Percentiles rank a stretch among this genome's conserved stretches.
Evolutionary conservation across 1,140 invertebrate genomes (phyloP).

Genomic region (Zaprionus africanus): DNA sequence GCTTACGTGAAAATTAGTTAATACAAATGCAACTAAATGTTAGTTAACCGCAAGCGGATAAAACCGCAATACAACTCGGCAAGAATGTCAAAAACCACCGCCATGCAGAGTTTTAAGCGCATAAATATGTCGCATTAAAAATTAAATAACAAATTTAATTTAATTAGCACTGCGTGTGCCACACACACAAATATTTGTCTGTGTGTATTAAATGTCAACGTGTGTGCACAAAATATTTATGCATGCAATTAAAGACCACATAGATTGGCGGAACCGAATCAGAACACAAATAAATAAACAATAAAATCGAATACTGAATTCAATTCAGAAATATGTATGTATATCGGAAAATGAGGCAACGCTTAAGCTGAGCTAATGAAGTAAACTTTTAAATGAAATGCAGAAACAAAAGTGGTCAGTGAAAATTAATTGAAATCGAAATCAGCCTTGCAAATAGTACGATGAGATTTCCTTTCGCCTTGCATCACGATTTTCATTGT

Average conservation of each 20-base stretch:
- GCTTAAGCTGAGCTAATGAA: slow-evolving; percentile 2
- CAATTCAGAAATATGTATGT: not conserved
- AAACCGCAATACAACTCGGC: slow-evolving; percentile 48
- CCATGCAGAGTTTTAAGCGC: slow-evolving; percentile 42
- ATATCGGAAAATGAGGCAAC: not conserved
- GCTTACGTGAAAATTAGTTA: slow-evolving; percentile 44
- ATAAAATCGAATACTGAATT: slow-evolving; percentile 4
- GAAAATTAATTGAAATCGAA: slow-evolving; percentile 27
- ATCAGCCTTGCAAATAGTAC: slow-evolving; percentile 14
- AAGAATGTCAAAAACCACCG: slow-evolving; percentile 26
- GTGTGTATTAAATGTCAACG: not conserved
- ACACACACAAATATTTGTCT: not conserved
- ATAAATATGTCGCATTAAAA: slow-evolving; percentile 60
- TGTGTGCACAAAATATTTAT: slow-evolving; percentile 32
- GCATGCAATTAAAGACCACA: slow-evolving; percentile 40
- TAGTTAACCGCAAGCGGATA: slow-evolving; percentile 41
- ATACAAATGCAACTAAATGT: slow-evolving; percentile 29
- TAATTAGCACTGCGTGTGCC: slow-evolving; percentile 52
- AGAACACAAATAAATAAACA: slow-evolving; percentile 14
- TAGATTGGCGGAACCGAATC: slow-evolving; percentile 11
- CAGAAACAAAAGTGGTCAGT: not conserved
- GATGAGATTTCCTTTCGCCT: slow-evolving; percentile 12
- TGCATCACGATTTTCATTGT: not conserved
- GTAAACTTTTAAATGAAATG: not conserved
- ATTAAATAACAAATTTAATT: slow-evolving; percentile 64